phyloP scores from a whole-genome alignment of 2,113 vertebrate genomes.

The Pangasianodon gigas region DNA sequence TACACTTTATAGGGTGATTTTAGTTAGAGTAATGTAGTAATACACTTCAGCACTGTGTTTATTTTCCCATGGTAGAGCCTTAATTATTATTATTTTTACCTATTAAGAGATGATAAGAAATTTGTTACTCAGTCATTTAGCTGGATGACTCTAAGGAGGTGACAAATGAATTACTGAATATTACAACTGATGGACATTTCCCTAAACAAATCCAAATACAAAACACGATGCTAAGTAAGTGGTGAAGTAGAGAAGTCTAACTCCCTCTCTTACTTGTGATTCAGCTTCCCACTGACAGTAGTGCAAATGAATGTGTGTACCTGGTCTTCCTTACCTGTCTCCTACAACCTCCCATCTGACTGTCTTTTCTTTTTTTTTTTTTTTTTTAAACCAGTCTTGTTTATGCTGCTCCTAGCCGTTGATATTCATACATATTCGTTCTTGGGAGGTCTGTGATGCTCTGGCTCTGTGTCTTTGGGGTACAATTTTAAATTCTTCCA shows the following conservation, averaged over 20 bases:
- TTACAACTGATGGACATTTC: conserved; percentile 68
- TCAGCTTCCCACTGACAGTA: conserved; percentile 50
- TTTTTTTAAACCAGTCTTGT: conserved; percentile 70
- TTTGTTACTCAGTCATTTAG: conserved; percentile 63
- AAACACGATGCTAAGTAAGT: conserved; percentile 70
- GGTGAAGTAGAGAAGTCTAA: conserved; percentile 59
- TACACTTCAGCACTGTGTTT: neutral
- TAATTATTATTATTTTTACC: neutral
- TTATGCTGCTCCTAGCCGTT: conserved; percentile 68
- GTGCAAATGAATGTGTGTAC: conserved; percentile 67
- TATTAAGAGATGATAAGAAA: neutral
- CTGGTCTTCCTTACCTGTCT: conserved; percentile 67
- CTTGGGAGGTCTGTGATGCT: conserved; percentile 58
- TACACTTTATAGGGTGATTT: neutral
- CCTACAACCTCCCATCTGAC: conserved; percentile 63
- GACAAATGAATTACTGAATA: conserved; percentile 66
- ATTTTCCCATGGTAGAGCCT: neutral
- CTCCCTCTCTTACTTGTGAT: conserved; percentile 40
- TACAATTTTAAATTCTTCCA: conserved; percentile 74
- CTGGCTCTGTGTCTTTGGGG: conserved; percentile 68
- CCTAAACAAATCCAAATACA: conserved; percentile 61
- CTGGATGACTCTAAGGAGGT: conserved; percentile 67
- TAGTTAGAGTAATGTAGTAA: neutral
- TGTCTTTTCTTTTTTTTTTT: conserved; percentile 5
- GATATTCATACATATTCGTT: conserved; percentile 72